Conservation (phyloP, 2,888 invertebrate genomes). For the Tineola bisselliella region DNA sequence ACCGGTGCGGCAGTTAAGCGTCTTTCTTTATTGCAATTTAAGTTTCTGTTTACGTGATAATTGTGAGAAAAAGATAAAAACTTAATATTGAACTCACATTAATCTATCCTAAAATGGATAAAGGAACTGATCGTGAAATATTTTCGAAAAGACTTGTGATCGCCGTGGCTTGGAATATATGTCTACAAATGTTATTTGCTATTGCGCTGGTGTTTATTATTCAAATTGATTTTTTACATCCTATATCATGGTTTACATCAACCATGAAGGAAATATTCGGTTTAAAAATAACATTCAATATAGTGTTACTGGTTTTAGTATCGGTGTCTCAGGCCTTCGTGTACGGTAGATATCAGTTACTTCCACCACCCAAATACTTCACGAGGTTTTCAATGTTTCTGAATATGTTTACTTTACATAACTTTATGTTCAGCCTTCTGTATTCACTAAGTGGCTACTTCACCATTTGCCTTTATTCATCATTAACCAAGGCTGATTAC, state of each 20-base stretch:
- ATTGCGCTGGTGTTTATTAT: conserved; percentile 61
- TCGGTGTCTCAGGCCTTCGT: conserved; percentile 77
- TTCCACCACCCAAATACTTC: conserved; percentile 68
- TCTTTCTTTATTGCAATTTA: too few relatives aligned
- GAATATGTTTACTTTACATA: conserved; percentile 70
- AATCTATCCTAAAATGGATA: conserved; percentile 22
- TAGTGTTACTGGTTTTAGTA: conserved; percentile 70
- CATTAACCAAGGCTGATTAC: conserved; percentile 70
- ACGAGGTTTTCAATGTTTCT: conserved; percentile 75
- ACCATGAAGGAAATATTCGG: conserved; percentile 69
- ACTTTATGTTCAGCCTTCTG: conserved; percentile 61
- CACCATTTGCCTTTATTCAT: conserved; percentile 75
- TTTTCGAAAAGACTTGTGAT: conserved; percentile 67
- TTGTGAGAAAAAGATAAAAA: too few relatives aligned
- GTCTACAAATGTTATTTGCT: conserved; percentile 63
- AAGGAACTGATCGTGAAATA: conserved; percentile 64
- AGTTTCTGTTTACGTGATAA: too few relatives aligned
- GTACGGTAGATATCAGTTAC: conserved; percentile 75
- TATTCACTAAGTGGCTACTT: conserved; percentile 73
- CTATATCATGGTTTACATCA: conserved; percentile 71
- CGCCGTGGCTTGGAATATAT: conserved; percentile 70
- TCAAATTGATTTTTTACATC: conserved; percentile 72
- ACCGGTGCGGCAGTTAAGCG: too few relatives aligned
- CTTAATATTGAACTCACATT: too few relatives aligned
- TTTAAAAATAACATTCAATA: conserved; percentile 72